Base-by-base conservation (phyloP, 2,113 vertebrate species). In the Oncorhynchus gorbuscha region DNA sequence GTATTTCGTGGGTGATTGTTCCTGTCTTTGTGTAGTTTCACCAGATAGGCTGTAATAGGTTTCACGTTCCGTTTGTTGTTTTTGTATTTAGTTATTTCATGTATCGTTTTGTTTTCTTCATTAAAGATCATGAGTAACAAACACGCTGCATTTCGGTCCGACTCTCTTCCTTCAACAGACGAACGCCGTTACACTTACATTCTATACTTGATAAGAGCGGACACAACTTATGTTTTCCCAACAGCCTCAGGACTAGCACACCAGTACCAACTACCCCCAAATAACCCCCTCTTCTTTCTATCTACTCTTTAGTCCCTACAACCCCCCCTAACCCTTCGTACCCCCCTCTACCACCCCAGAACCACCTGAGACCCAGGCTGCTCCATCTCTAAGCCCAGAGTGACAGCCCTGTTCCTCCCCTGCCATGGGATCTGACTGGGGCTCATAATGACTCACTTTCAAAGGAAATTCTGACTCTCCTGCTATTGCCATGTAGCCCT, bases 391-490 rank as follows among this genome's bases (percentile, higher is more conserved):
- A 49, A 85, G 82, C 79, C 79, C 24, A 26, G 48, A 71, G 85
- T 78, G 82, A 85, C 77, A 18, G 51, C 76, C 18, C 35, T 80
- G 32, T 35, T 55, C 51, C 72, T 58, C 73, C 45, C 70, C 81
- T 72, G 77, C 78, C 76, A 71, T 70, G 81, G 82, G 85, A 88
- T 80, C 83, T 80, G 79, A 45, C 69, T 51, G 84, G 81, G 78
- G 61, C 39, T 45, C 80, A 81, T 90, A 89, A 91, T 86, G 85
- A 90, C 85, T 87, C 65, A 0, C 51, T 89, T 91, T 92, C 86
- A 91, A 90, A 89, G 84, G 73, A 86, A 79, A 87, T 79, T 76
- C 79, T 76, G 71, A 76, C 76, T 86, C 79, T 83, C 75, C 79
- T 85, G 82, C 81, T 78, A 84, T 72, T 73, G 71, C 73, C 79